phyloP scores from a whole-genome alignment of 2,888 invertebrate species.

The Cistogaster globosa region DNA sequence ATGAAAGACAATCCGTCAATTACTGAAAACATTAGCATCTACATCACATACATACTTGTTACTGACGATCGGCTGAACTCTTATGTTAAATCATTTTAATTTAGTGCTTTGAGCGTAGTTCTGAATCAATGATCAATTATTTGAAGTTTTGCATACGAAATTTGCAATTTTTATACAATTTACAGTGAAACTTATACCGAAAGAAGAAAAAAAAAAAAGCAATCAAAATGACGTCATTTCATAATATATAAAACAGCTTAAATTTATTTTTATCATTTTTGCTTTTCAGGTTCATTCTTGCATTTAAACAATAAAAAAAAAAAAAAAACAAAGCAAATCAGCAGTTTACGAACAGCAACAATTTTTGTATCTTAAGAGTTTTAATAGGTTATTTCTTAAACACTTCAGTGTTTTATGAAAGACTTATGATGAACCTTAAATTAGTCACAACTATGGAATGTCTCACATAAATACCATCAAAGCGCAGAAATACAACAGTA shows the following conservation, averaged over 20 bases:
- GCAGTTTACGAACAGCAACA: constrained; percentile 22
- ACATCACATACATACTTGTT: constrained; percentile 35
- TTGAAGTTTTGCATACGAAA: constrained; percentile 48
- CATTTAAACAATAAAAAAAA: constrained; percentile 15
- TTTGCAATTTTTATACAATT: constrained; percentile 20
- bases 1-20: constrained; percentile 30
- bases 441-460: constrained; percentile 60
- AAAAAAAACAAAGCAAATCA: not conserved
- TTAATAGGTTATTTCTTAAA: constrained; percentile 17
- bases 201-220: constrained; percentile 7
- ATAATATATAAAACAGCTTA: not conserved
- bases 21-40: constrained; percentile 10
- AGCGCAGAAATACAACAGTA: constrained; percentile 4
- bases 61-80: constrained; percentile 2
- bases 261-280: not conserved
- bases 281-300: constrained; percentile 23
- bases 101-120: constrained; percentile 9
- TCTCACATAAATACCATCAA: constrained; percentile 1
- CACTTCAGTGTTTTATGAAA: constrained; percentile 1
- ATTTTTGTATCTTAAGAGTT: constrained; percentile 32
- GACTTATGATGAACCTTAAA: constrained; percentile 17
- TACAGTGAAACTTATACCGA: constrained; percentile 11
- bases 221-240: constrained; percentile 49
- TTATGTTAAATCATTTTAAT: constrained; percentile 43
- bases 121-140: constrained; percentile 44